Evolutionary conservation across 1,140 invertebrate species (phyloP).

Genomic region (Lordiphosa stackelbergi): DNA sequence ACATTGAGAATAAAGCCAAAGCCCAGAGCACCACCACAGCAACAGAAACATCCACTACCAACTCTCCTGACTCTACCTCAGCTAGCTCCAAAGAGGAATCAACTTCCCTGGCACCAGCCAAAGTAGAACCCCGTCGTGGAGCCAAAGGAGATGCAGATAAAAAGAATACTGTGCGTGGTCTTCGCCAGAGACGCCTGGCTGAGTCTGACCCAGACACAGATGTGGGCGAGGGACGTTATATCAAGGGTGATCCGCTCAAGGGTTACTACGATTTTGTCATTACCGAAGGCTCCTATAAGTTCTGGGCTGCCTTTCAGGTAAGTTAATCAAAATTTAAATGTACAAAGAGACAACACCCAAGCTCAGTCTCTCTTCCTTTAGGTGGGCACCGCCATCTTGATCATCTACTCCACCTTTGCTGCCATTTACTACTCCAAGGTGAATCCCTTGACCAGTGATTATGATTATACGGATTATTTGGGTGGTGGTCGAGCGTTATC

Average conservation of each 20-base stretch:
- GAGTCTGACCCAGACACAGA: slow-evolving; percentile 26
- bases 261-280: slow-evolving; percentile 91
- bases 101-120: slow-evolving; percentile 8
- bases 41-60: slow-evolving; percentile 22
- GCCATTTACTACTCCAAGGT: slow-evolving; percentile 91
- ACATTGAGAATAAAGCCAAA: slow-evolving; percentile 49
- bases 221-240: slow-evolving; percentile 72
- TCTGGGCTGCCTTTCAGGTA: slow-evolving; percentile 91
- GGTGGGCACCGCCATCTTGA: slow-evolving; percentile 85
- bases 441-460: slow-evolving; percentile 85
- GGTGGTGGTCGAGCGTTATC: slow-evolving; percentile 79
- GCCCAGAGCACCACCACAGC: slow-evolving; percentile 35
- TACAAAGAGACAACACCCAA: neutral
- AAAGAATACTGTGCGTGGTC: slow-evolving; percentile 36
- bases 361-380: slow-evolving; percentile 58
- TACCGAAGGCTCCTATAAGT: slow-evolving; percentile 90
- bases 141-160: slow-evolving; percentile 27
- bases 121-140: slow-evolving; percentile 16
- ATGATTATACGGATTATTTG: slow-evolving; percentile 85
- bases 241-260: slow-evolving; percentile 82
- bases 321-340: slow-evolving; percentile 10
- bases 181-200: slow-evolving; percentile 47
- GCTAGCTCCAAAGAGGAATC: slow-evolving; percentile 7
- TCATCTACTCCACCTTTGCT: slow-evolving; percentile 89
- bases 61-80: slow-evolving; percentile 20